Percentiles rank a stretch among this genome's conserved stretches.
Conservation (phyloP, 2,888 invertebrate genomes). For the Lydus trimaculatus region DNA sequence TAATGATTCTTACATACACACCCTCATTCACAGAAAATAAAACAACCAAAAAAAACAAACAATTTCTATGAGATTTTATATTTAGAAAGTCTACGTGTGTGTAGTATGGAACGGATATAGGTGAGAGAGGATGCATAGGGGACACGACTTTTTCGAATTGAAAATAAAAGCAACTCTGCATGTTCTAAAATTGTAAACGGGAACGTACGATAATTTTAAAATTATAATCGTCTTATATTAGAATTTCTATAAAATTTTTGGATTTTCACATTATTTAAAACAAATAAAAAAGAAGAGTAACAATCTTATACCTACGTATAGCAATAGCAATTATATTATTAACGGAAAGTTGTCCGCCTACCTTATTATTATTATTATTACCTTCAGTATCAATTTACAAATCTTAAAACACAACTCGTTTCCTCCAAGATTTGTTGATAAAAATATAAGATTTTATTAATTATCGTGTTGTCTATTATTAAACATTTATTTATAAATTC, state of each 20-base stretch:
- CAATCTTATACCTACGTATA: no score
- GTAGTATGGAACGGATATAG: conserved; percentile 31
- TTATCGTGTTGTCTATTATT: neutral
- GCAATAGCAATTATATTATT: no score
- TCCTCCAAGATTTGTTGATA: no score
- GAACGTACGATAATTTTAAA: conserved; percentile 19
- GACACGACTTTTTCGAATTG: conserved; percentile 30
- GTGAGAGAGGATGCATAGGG: conserved; percentile 26
- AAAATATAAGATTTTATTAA: neutral
- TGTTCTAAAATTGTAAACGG: conserved; percentile 34
- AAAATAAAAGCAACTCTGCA: conserved; percentile 33
- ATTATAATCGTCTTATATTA: conserved; percentile 1
- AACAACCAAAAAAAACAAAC: neutral
- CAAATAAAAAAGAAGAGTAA: no score
- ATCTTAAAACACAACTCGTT: neutral
- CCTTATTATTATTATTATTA: neutral
- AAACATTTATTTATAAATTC: neutral
- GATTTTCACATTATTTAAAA: no score
- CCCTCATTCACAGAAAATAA: neutral
- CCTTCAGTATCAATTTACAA: neutral
- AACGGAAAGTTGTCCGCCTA: conserved; percentile 6
- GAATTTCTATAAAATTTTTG: no score
- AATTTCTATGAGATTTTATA: conserved; percentile 1
- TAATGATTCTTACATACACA: neutral
- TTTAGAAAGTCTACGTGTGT: conserved; percentile 16